phyloP scores from a whole-genome alignment of 2,888 invertebrate genomes.

The Microctonus aethiopoides region DNA sequence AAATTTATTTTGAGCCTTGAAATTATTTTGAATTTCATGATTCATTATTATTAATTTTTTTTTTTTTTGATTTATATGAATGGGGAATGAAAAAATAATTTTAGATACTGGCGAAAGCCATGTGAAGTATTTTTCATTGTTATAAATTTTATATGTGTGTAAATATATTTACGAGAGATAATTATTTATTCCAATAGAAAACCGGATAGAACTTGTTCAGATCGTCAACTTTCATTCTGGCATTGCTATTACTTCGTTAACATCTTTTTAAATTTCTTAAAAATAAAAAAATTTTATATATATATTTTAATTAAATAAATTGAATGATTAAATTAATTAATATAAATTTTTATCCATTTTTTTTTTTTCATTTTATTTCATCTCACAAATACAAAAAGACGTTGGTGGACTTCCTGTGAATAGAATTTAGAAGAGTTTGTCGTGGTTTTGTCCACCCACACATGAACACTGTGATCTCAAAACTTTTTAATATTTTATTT shows the following conservation, averaged over 20 bases:
- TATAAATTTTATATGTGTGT: background rate
- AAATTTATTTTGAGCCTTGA: too few relatives aligned
- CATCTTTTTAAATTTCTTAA: background rate
- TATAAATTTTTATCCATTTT: background rate
- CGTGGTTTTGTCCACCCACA: constrained; percentile 27
- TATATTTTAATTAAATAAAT: background rate
- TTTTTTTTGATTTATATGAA: background rate
- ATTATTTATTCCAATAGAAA: constrained; percentile 33
- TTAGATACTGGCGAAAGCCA: constrained; percentile 15
- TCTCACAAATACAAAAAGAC: constrained; percentile 1
- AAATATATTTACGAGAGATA: constrained; percentile 13
- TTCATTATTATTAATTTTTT: background rate
- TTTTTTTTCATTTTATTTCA: background rate
- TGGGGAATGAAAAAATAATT: background rate
- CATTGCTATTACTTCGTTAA: constrained; percentile 25
- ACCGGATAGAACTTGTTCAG: constrained; percentile 31
- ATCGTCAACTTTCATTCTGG: constrained; percentile 35
- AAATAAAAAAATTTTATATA: background rate
- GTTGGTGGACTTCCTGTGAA: constrained; percentile 13
- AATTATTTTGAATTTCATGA: too few relatives aligned
- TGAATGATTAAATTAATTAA: background rate
- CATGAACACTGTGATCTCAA: constrained; percentile 9
- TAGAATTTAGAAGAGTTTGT: constrained; percentile 24
- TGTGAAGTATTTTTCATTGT: constrained; percentile 26
- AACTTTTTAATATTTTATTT: background rate